Evolutionary conservation across 2,113 vertebrate genomes (phyloP).

Genomic region (Helogale parvula): DNA sequence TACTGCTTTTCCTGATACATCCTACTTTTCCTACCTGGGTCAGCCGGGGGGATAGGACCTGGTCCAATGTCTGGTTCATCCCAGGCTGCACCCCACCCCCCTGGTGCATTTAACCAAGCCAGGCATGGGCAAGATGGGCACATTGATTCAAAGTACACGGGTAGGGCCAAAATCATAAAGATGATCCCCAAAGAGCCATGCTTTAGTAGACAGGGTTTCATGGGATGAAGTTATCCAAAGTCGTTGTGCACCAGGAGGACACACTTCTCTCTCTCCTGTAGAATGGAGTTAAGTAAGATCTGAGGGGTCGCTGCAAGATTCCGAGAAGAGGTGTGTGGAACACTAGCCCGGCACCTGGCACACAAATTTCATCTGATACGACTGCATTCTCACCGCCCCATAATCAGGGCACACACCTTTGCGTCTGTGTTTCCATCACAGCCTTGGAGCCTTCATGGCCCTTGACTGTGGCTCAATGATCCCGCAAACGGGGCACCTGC

Average conservation of each 20-base stretch:
- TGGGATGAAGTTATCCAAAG: too few relatives aligned
- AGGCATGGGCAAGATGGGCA: not conserved
- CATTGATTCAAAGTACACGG: not conserved
- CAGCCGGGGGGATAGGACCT: not conserved
- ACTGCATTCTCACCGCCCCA: rapidly evolving
- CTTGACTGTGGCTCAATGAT: not conserved
- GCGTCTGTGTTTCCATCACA: not conserved
- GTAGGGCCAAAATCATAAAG: not conserved
- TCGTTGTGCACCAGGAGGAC: not conserved
- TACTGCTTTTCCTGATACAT: not conserved
- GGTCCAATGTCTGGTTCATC: not conserved
- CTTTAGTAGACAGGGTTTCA: not conserved
- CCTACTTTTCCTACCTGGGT: not conserved
- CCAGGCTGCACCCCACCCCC: rapidly evolving
- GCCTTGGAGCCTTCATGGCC: not conserved
- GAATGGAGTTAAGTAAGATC: not conserved
- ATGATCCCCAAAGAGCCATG: not conserved
- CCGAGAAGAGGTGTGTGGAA: not conserved
- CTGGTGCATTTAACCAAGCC: not conserved
- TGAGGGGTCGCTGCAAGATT: not conserved
- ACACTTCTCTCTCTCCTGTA: not conserved
- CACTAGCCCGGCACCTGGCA: rapidly evolving
- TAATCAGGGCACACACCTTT: too few relatives aligned
- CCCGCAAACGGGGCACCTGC: not conserved
- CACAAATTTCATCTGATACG: not conserved